Evolutionary conservation across 1,140 invertebrate species (phyloP), one percentile per base, ranked within the genome.

Genomic region (Drosophila lacertosa): DNA sequence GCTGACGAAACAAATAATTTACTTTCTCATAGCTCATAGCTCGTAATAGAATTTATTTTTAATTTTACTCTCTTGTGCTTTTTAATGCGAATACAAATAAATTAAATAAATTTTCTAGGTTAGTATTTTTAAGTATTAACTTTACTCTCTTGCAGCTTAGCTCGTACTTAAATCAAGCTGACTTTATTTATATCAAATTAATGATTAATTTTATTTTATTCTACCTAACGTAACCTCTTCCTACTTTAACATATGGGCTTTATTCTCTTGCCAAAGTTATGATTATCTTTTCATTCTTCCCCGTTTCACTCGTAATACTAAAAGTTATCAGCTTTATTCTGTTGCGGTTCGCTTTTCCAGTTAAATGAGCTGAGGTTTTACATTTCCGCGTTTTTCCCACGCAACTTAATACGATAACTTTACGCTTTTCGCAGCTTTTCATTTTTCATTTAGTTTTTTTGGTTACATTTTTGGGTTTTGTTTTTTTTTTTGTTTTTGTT

Each of bases 361-460:
- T 29, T 29, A 18, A 40, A 16, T 32, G 9, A 13, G 26, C 4
- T 29, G 1, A 9, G 18, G 18, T 16, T 13, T 53, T 33, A 13
- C 4, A 22, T 37, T 53, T 24, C 51, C n/a, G n/a, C n/a, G n/a
- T 3, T 32, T 16, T 35, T 13, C n/a, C 5, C 3, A 18, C 18
- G 39, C 18, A 40, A 40, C 7, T 40, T 22, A 44, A 44, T 44
- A 11, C n/a, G 20, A 44, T 24, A 44, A 24, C 20, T 35, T 35
- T 35, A 44, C n/a, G 39, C 39, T 40, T 16, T 15, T 0, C 39
- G 26, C 4, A 32, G 47, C 47, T 32, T 32, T 29, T 29, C 33
- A 24, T 54, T 15, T 39, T 39, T 54, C 32, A 15, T 44, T 22
- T 24, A 18, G n/a, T n/a, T n/a, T n/a, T n/a, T n/a, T n/a, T 44